phyloP scores from a whole-genome alignment of 2,797 vertebrate species.

The Uromys caudimaculatus region DNA sequence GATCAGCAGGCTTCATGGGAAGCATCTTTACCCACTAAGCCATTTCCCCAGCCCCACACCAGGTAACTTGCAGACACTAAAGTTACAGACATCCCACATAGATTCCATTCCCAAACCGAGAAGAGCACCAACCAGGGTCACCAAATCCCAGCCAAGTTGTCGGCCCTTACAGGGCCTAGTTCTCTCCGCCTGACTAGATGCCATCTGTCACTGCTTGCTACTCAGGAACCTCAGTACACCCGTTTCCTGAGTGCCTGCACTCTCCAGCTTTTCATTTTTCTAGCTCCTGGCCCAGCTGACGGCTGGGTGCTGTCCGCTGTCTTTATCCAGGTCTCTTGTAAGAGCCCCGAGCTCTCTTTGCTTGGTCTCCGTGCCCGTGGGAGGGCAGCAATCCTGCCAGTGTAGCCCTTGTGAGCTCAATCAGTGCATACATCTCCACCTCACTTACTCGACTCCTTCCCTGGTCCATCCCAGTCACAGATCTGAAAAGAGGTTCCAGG shows the following conservation, averaged over 20 bases:
- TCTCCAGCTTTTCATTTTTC: not conserved
- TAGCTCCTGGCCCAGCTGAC: not conserved
- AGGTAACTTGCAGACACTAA: not conserved
- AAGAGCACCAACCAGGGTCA: no score
- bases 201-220: no score
- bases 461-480: not conserved
- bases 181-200: not conserved
- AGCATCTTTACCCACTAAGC: not conserved
- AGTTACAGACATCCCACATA: not conserved
- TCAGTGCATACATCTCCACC: not conserved
- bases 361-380: not conserved
- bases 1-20: not conserved
- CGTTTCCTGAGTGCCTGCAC: not conserved
- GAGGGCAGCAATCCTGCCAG: no score
- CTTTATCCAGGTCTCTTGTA: not conserved
- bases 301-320: not conserved
- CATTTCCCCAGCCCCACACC: not conserved
- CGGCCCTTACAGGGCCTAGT: not conserved
- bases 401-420: not conserved
- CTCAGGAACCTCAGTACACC: not conserved
- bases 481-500: not conserved
- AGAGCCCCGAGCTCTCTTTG: not conserved
- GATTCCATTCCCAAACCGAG: not conserved
- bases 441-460: not conserved
- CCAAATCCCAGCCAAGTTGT: no score